Percentiles rank a stretch among this genome's conserved stretches.
Conservation (phyloP, 2,888 invertebrate species). For the Linnaemya tessellans region DNA sequence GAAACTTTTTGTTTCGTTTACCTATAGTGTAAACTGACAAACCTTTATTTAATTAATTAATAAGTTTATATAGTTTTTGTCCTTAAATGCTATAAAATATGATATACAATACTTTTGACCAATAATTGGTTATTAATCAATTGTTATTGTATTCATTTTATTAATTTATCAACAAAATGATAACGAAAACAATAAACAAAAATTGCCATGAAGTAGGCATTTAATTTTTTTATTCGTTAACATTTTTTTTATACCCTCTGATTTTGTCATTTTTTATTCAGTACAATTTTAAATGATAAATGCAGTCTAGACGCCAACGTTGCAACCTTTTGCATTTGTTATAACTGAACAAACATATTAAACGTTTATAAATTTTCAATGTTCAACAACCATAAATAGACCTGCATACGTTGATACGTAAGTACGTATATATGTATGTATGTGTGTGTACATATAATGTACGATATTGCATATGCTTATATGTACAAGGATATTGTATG, state of each 20-base stretch:
- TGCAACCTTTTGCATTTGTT: constrained; percentile 71
- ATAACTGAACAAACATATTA: constrained; percentile 68
- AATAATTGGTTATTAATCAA: constrained; percentile 69
- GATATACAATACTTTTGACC: constrained; percentile 10
- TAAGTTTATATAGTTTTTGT: not conserved
- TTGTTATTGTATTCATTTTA: constrained; percentile 65
- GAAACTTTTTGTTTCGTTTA: not conserved
- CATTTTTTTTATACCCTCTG: constrained; percentile 8
- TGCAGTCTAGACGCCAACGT: constrained; percentile 72
- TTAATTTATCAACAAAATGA: constrained; percentile 60
- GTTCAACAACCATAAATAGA: constrained; percentile 25
- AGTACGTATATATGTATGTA: not conserved
- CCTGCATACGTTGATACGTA: not conserved
- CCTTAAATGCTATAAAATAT: constrained; percentile 1
- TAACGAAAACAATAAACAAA: constrained; percentile 25
- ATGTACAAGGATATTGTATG: too few species aligned
- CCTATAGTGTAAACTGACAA: not conserved
- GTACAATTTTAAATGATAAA: constrained; percentile 64
- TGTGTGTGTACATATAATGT: not conserved
- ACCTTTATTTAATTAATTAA: constrained; percentile 3
- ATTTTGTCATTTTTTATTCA: not conserved
- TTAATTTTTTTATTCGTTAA: constrained; percentile 4
- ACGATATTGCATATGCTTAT: not conserved
- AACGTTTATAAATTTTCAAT: constrained; percentile 56
- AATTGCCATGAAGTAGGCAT: constrained; percentile 34